Base-by-base conservation (phyloP, 2,797 vertebrate genomes). In the Cryptoprocta ferox region DNA sequence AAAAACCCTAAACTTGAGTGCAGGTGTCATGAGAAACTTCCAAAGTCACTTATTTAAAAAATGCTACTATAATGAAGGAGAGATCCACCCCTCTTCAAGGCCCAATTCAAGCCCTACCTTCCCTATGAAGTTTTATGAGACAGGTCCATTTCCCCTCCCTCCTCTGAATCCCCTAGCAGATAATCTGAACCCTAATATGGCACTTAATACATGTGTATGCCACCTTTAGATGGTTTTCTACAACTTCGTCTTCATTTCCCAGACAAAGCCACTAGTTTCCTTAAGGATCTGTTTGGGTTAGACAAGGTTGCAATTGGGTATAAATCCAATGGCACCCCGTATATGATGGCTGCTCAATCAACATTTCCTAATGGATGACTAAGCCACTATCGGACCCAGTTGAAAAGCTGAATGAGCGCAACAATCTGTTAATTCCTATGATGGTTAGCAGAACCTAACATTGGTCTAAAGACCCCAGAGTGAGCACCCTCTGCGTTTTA, bases 251-350 rank as follows among this genome's bases (percentile, higher is more conserved):
- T 59, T 88, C 86, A 88, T 48, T 19, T 89, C 42, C 32, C 32
- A 81, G 83, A 50, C 35, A 53, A 79, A 95, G 82, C n/a, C n/a
- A 48, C 32, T 80, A 28, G 71, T 66, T 88, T 88, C 79, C 48
- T 79, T 81, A 70, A 91, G n/a, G 9, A 91, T 93, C 76, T 94
- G n/a, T 66, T n/a, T 42, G 56, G 83, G 71, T 93, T 63, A 79
- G 26, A 68, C 16, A 71, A 94, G 35, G 32, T 35, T 78, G 30
- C n/a, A 94, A 79, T 70, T 32, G 70, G 26, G 30, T 85, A 28
- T 66, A 85, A 80, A 45, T 68, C 39, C 48, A 82, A 4, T 18
- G 75, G 68, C 37, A 87, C 4, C 30, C 63, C 79, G 5, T 42
- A 85, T 30, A 5, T 13, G 48, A 88, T 24, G 16, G 50, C 30